These are phyloP conservation scores for Microplitis mediator DNA, from an alignment of 1,140 invertebrate genomes.

Conservation along the genomic window DNA sequence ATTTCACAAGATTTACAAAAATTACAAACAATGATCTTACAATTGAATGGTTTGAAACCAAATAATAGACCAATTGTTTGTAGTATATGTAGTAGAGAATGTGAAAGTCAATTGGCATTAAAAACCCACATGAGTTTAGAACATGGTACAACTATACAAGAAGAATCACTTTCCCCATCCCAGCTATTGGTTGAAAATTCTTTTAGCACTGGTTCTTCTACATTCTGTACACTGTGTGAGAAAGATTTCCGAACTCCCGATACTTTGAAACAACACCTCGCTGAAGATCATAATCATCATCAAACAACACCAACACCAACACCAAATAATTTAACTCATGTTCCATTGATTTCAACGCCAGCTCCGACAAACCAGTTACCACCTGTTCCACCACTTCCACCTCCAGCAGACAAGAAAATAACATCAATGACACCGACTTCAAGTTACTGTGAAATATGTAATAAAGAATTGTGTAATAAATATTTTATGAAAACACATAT, in stretches of 20 bases:
- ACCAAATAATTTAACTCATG: conserved; percentile 25
- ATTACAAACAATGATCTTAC: conserved; percentile 89
- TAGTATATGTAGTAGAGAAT: conserved; percentile 67
- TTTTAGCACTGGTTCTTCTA: conserved; percentile 11
- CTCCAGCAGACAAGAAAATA: conserved; percentile 42
- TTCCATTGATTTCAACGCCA: conserved; percentile 29
- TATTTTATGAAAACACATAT: conserved; percentile 99
- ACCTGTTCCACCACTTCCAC: conserved; percentile 31
- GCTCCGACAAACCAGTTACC: conserved; percentile 14
- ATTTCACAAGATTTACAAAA: conserved; percentile 84
- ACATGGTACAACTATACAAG: conserved; percentile 54
- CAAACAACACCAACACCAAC: conserved; percentile 38
- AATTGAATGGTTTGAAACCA: conserved; percentile 78
- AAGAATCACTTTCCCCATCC: conserved; percentile 40
- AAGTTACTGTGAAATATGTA: conserved; percentile 98
- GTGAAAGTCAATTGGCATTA: conserved; percentile 66
- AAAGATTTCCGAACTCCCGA: conserved; percentile 65
- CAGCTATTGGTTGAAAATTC: conserved; percentile 14
- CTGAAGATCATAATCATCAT: conserved; percentile 62
- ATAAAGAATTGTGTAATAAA: conserved; percentile 99
- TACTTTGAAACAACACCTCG: conserved; percentile 66
- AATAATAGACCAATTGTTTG: conserved; percentile 64
- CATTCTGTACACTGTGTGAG: conserved; percentile 65
- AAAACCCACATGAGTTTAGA: conserved; percentile 69
- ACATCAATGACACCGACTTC: conserved; percentile 70